Evolutionary conservation across 2,888 invertebrate genomes (phyloP).

Genomic region (Elysia crispata): DNA sequence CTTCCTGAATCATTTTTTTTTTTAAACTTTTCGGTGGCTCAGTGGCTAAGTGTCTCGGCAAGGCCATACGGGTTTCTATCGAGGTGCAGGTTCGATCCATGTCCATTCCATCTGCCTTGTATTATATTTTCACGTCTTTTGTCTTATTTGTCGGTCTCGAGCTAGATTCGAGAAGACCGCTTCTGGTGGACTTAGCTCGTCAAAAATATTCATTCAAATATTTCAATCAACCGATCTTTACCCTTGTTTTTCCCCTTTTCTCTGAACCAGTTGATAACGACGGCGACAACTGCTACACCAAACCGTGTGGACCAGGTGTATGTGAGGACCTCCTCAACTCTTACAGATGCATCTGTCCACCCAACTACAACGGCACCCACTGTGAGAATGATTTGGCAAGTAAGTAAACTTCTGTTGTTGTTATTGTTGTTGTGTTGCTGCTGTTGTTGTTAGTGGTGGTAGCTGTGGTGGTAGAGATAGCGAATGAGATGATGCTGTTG

Average conservation of each 20-base stretch:
- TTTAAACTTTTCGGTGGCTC: too few species aligned
- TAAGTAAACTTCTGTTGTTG: conserved; percentile 12
- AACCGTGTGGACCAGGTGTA: conserved; percentile 84
- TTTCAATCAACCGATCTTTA: background rate
- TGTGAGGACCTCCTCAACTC: conserved; percentile 66
- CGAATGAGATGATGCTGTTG: background rate
- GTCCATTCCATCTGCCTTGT: too few species aligned
- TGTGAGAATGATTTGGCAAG: conserved; percentile 77
- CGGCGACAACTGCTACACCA: conserved; percentile 56
- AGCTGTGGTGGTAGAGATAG: background rate
- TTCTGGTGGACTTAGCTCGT: too few species aligned
- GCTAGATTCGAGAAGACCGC: too few species aligned
- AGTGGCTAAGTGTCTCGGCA: too few species aligned
- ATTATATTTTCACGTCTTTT: too few species aligned
- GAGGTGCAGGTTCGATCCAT: too few species aligned
- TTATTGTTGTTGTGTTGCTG: background rate
- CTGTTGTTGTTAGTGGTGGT: too few species aligned
- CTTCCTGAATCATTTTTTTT: too few species aligned
- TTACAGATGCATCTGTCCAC: conserved; percentile 68
- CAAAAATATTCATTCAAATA: background rate
- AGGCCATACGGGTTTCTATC: too few species aligned
- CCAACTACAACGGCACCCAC: conserved; percentile 68
- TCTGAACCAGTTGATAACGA: conserved; percentile 55
- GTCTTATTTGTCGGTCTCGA: too few species aligned
- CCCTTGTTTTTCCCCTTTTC: background rate